Evolutionary conservation across 2,888 invertebrate species (phyloP).

Genomic region (Nycteola revayana): DNA sequence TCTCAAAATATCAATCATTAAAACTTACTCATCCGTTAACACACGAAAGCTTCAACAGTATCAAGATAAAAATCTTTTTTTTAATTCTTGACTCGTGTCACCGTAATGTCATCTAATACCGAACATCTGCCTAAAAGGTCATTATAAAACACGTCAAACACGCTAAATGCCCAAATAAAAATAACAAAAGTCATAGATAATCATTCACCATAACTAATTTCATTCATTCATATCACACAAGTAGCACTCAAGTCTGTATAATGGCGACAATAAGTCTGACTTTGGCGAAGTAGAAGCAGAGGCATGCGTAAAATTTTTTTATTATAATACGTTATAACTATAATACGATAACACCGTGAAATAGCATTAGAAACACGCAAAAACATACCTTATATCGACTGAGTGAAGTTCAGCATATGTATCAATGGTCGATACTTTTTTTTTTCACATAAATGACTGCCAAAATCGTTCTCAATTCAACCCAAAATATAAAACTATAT

Average conservation of each 20-base stretch:
- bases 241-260: constrained; percentile 51
- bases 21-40: too few species aligned
- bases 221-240: constrained; percentile 52
- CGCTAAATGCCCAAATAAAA: constrained; percentile 45
- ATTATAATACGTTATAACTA: constrained; percentile 58
- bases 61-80: too few species aligned
- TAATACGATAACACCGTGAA: constrained; percentile 61
- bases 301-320: constrained; percentile 70
- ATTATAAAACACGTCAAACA: constrained; percentile 24
- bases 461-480: constrained; percentile 5
- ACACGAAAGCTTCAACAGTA: too few species aligned
- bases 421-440: not conserved
- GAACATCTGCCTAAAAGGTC: constrained; percentile 36
- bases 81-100: constrained; percentile 19
- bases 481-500: constrained; percentile 1
- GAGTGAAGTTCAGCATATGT: not conserved
- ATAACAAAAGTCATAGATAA: constrained; percentile 44
- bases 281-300: constrained; percentile 46
- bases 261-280: constrained; percentile 60
- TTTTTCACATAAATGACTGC: constrained; percentile 1
- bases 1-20: too few species aligned
- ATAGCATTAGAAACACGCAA: constrained; percentile 31
- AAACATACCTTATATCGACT: constrained; percentile 12
- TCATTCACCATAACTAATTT: constrained; percentile 67
- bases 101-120: constrained; percentile 18